These are phyloP conservation scores for Phalacrocorax pelagicus DNA, from an alignment of 2,113 vertebrate species.

Conservation along the genomic window DNA sequence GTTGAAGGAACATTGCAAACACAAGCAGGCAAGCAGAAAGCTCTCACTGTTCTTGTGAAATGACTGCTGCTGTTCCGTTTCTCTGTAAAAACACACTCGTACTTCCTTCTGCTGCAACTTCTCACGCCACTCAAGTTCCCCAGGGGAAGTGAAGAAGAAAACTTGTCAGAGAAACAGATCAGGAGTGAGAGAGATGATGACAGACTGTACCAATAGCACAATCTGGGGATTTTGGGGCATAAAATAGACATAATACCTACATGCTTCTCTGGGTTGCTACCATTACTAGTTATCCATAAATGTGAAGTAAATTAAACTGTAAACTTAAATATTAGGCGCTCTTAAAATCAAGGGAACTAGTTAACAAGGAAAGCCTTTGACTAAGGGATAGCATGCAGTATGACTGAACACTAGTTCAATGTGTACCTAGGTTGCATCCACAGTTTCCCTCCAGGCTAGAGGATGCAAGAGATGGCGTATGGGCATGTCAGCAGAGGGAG, in stretches of 20 bases:
- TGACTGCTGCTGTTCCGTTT: not conserved
- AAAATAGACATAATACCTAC: not conserved
- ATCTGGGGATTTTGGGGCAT: not conserved
- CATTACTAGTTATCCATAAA: not conserved
- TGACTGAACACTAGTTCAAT: not conserved
- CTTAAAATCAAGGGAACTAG: not conserved
- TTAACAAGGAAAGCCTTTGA: not conserved
- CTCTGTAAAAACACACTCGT: not conserved
- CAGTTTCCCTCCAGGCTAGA: not conserved
- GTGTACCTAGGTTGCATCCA: not conserved
- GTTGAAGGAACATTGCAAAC: not conserved
- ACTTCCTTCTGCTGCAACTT: constrained; percentile 29
- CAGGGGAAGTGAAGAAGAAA: not conserved
- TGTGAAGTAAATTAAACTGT: not conserved
- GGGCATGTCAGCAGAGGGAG: not conserved
- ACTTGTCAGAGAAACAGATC: not conserved
- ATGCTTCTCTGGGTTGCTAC: not conserved
- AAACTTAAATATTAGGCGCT: not conserved
- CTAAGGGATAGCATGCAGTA: not conserved
- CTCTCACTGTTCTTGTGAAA: not conserved
- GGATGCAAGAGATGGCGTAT: not conserved
- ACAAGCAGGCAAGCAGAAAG: not conserved
- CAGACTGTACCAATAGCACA: not conserved
- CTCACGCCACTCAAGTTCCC: not conserved
- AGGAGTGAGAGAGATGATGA: not conserved